Evolutionary conservation across 1,140 invertebrate species (phyloP).

Genomic region (Paraescarpia echinospica): DNA sequence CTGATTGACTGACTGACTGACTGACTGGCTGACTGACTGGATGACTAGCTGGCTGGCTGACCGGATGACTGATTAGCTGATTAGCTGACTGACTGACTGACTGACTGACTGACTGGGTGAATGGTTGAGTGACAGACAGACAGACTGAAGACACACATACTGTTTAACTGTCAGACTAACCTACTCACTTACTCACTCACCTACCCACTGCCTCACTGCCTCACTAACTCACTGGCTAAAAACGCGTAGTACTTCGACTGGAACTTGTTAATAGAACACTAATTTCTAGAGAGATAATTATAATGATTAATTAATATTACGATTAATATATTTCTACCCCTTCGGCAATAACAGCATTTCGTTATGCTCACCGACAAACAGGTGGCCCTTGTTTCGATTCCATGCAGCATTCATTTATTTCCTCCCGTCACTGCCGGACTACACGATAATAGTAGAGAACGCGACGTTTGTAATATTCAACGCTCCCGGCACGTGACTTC

Average conservation of each 20-base stretch:
- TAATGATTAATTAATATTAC: background rate
- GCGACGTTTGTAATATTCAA: background rate
- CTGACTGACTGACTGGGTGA: too few relatives aligned
- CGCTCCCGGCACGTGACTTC: background rate
- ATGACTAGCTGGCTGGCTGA: too few relatives aligned
- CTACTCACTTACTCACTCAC: too few relatives aligned
- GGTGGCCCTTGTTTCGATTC: background rate
- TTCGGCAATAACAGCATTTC: background rate
- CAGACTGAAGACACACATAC: too few relatives aligned
- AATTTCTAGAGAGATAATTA: background rate
- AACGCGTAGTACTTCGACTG: background rate
- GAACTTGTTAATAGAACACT: background rate
- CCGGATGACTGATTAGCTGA: too few relatives aligned
- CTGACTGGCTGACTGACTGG: too few relatives aligned
- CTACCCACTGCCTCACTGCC: too few relatives aligned
- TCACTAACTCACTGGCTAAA: too few relatives aligned
- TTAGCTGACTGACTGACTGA: too few relatives aligned
- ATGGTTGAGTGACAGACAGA: too few relatives aligned
- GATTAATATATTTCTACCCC: background rate
- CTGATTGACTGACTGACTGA: too few relatives aligned
- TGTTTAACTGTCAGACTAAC: too few relatives aligned
- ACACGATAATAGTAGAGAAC: background rate
- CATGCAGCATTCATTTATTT: background rate
- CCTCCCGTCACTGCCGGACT: background rate
- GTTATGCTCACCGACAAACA: background rate